Evolutionary conservation across 2,797 vertebrate species (phyloP).

Genomic region (Poecilia picta): DNA sequence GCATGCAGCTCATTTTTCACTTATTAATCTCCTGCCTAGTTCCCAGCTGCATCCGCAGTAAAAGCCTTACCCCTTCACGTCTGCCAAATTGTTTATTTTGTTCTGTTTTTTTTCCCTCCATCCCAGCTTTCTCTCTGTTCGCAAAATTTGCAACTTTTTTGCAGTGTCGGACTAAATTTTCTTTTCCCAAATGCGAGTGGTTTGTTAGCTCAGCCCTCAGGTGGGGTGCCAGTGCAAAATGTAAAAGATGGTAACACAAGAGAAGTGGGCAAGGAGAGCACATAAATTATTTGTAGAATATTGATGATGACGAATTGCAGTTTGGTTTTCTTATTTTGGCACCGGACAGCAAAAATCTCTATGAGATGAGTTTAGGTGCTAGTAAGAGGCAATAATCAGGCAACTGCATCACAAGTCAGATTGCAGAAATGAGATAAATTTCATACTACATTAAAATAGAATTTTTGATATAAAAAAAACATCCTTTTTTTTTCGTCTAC

Average conservation of each 20-base stretch:
- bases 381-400: neutral
- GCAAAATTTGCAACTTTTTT: constrained; percentile 47
- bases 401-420: neutral
- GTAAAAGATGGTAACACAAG: constrained; percentile 42
- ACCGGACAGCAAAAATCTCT: neutral
- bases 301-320: neutral
- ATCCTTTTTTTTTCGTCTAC: neutral
- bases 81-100: constrained; percentile 44
- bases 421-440: neutral
- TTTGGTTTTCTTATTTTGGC: neutral
- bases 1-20: constrained; percentile 59
- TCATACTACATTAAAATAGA: neutral
- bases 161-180: constrained; percentile 65
- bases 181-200: constrained; percentile 35
- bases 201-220: constrained; percentile 57
- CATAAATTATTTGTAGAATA: neutral
- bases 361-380: neutral
- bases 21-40: constrained; percentile 47
- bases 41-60: constrained; percentile 48
- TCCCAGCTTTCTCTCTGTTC: constrained; percentile 27
- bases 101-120: constrained; percentile 20
- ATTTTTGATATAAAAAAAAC: neutral
- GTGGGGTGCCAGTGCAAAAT: constrained; percentile 51
- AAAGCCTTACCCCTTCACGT: constrained; percentile 26
- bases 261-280: neutral